Base-by-base conservation (phyloP, 2,797 vertebrate genomes). In the Parauchenoglanis punctatus region DNA sequence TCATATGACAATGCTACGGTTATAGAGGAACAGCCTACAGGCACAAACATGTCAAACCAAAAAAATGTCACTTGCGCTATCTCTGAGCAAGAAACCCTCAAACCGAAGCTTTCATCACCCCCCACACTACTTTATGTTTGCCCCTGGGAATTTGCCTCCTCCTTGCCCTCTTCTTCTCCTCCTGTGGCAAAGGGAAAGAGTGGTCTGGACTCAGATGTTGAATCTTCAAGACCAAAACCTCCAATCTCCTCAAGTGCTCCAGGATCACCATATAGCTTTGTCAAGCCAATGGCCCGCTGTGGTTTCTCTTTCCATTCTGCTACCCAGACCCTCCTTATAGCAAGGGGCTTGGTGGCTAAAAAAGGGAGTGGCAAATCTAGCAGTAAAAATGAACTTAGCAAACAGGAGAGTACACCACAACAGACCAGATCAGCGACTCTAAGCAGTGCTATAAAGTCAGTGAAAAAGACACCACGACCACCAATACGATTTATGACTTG, bases 1-100 rank as follows among this genome's bases (percentile, higher is more conserved):
- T 88, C 85, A 89, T 91, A 70, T 18, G 92, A 81, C 31, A 92
- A 93, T 82, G 92, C 92, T 92, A 94, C 95, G 28, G 86, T 96
- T 73, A 92, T 91, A 0, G 86, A 85, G 31, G 93, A 92, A 63
- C 87, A 3, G 23, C 85, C 90, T 0, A 89, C 89, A 0, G 94
- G 88, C 87, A 96, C 91, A 87, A 95, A 67, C 52, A 63, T 68
- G 35, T 25, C 87, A 83, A 84, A 84, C 28, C 96, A 95, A 82
- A 97, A 96, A 85, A 96, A 91, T 7, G 95, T 98, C 91, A 95
- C 96, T 68, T 96, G 97, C 23, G 89, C 95, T 7, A 95, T 96
- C 12, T 85, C 94, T 87, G 95, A 96, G 82, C 94, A 94, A 0
- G 88, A 90, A 82, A 76, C 73, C 49, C 76, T 56, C 65, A 67